Base-by-base conservation (phyloP, 2,888 invertebrate genomes). In the Eupithecia centaureata region DNA sequence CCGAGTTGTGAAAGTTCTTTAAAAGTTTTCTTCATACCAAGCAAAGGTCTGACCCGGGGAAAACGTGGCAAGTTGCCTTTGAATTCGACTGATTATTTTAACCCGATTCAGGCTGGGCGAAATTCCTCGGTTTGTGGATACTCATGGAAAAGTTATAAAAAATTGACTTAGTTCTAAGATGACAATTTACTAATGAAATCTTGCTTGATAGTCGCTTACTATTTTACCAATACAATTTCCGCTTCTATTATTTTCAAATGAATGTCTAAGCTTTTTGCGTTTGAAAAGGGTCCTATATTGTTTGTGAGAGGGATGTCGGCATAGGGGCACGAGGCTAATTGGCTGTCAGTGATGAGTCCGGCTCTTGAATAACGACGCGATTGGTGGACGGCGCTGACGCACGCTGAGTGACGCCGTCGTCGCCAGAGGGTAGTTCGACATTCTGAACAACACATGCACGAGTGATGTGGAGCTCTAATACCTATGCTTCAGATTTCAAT, bases 271-370 rank as follows among this genome's bases (percentile, higher is more conserved):
- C 32, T 33, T 32, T 25, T 27, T 52, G 25, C 57, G 32, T 33
- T 32, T 18, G 32, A 57, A 32, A 57, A 30, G 57, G 25, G 28
- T 61, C 32, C 28, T 60, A 28, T 30, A 57, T 65, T 32, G 22
- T 47, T 47, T 47, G 54, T 54, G 35, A 54, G 30, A 68, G 65
- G 56, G 69, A 57, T 60, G 57, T 63, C 56, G 79, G 79, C 77
- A 79, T 74, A 79, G 80, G 86, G 87, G 84, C 81, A 84, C 71
- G 81, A 77, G 86, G 87, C 86, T 93, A 92, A 93, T 93, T 92
- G 92, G 90, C 84, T 93, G 92, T 93, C 92, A 92, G 85, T 86
- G 85, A 86, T 85, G 88, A 88, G 88, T 82, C 85, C 88, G 85
- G 86, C 83, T 82, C 79, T 81, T 76, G 73, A 76, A 75, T 78